Base-by-base conservation (phyloP, 1,140 invertebrate species). In the Sinella curviseta region DNA sequence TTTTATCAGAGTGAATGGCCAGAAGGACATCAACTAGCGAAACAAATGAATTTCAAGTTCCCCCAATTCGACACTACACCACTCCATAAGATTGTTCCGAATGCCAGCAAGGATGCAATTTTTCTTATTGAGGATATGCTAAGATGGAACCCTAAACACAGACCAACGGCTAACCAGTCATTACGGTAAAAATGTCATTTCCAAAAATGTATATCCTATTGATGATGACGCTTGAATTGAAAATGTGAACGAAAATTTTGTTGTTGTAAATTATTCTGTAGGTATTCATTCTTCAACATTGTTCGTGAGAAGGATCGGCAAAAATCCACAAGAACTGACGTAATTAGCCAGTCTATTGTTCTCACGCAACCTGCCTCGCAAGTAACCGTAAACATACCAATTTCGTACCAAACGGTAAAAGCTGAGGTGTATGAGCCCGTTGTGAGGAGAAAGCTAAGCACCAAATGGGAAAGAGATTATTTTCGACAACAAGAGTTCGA, bases 21-120 rank as follows among this genome's bases (percentile, higher is more conserved):
- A 0, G 97, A 99, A 85, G 97, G 97, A 1, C 95, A 95, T 87
- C 92, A 94, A 79, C 88, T 99, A 70, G 97, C 98, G 0, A 90
- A 93, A 1, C 92, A 93, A 54, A 96, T 99, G 91, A 98, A 99
- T 84, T 99, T 99, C 85, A 94, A 95, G 80, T 99, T 99, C 88
- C 97, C 97, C 4, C 92, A 94, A 84, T 94, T 95, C 84, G 90
- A 90, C 0, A 90, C 92, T 84, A 94, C 94, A 26, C 91, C 93
- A 16, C 88, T 99, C 30, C 90, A 91, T 77, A 90, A 92, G 70
- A 88, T 98, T 14, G 93, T 99, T 77, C 92, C 94, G 1, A 93
- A 95, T 84, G 94, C 95, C 14, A 93, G 94, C 86, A 88, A 91
- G 70, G 92, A 97, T 24, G 96, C 93, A 1, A 90, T 99, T 31